Conservation (phyloP, 1,140 invertebrate genomes). For the Danaus plexippus region DNA sequence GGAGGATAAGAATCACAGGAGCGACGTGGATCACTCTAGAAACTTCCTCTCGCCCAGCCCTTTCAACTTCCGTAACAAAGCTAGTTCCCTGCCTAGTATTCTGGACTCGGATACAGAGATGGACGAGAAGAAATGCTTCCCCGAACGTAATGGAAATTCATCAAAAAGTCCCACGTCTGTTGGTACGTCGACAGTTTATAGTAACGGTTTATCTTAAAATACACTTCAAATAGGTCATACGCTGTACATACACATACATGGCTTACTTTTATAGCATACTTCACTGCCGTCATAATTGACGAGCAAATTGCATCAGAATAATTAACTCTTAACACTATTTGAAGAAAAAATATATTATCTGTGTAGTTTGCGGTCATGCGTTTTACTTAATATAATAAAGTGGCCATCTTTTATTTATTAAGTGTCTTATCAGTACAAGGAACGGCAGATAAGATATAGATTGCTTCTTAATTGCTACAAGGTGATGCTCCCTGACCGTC, state of each 20-base stretch:
- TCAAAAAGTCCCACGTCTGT: constrained; percentile 75
- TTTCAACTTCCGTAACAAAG: constrained; percentile 76
- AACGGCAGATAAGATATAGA: constrained; percentile 49
- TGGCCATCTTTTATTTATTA: constrained; percentile 34
- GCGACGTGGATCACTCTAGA: constrained; percentile 63
- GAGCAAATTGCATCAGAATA: too few species aligned
- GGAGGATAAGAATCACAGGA: constrained; percentile 37
- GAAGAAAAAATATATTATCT: too few species aligned
- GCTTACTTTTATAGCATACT: too few species aligned
- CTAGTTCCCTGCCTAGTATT: constrained; percentile 84
- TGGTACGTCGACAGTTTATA: constrained; percentile 41
- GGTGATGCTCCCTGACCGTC: constrained; percentile 38
- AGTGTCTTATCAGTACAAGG: constrained; percentile 48
- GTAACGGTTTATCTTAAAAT: too few species aligned
- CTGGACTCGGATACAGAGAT: constrained; percentile 82
- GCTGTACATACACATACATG: too few species aligned
- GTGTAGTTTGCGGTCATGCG: too few species aligned
- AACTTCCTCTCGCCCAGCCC: constrained; percentile 74
- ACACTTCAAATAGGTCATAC: too few species aligned
- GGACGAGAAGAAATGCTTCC: constrained; percentile 65
- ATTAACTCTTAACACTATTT: too few species aligned
- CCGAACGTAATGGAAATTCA: constrained; percentile 61
- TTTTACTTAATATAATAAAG: constrained; percentile 2
- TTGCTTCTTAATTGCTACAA: constrained; percentile 45
- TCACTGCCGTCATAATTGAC: too few species aligned